Conservation (phyloP, 2,113 vertebrate species). For the Lota lota region DNA sequence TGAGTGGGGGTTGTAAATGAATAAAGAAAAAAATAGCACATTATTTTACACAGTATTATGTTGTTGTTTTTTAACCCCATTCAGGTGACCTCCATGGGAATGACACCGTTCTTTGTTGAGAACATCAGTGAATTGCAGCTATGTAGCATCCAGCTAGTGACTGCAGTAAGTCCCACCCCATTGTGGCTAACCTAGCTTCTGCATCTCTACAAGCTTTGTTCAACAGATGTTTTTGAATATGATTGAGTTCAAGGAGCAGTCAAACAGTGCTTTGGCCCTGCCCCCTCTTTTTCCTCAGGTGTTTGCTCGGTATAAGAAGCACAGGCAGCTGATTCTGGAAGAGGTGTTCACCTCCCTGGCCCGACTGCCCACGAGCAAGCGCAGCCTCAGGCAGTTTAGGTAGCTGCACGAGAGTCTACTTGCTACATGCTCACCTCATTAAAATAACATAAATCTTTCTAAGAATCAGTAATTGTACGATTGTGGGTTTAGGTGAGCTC, state of each 20-base stretch:
- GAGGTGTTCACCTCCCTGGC: conserved; percentile 98
- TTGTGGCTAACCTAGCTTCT: neutral
- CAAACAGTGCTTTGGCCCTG: neutral
- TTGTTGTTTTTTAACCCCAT: neutral
- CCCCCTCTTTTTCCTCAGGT: conserved; percentile 52
- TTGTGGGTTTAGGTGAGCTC: no score
- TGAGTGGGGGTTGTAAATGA: no score
- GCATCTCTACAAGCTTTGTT: neutral
- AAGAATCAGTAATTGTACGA: neutral
- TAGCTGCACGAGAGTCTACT: conserved; percentile 47
- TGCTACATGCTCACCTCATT: no score
- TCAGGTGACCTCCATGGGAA: conserved; percentile 97
- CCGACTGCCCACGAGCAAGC: conserved; percentile 95
- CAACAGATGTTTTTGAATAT: neutral
- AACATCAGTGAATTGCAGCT: conserved; percentile 97
- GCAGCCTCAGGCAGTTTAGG: conserved; percentile 97
- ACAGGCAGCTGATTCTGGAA: conserved; percentile 95
- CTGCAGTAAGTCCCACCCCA: conserved; percentile 82
- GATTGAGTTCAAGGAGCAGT: no score
- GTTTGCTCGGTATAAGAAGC: conserved; percentile 95
- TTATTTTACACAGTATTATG: conserved; percentile 8
- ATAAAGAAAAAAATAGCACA: neutral
- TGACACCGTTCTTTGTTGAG: conserved; percentile 99
- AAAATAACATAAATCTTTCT: neutral
- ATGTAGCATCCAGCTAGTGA: conserved; percentile 97